Conservation (phyloP, 2,113 vertebrate species). For the Phocoena sinus region DNA sequence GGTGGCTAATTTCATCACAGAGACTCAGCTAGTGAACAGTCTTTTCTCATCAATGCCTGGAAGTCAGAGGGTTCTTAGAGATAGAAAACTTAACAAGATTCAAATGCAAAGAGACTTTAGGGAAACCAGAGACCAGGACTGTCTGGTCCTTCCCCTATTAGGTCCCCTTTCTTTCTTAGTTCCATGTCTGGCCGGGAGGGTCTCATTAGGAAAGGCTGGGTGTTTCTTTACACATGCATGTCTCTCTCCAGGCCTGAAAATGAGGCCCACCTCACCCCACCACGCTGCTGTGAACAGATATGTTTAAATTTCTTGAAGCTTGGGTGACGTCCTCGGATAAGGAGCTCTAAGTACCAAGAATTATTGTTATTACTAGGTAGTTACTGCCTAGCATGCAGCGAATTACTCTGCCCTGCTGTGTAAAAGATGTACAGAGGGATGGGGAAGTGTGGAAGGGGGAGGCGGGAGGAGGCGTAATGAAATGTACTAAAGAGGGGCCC, state of each 20-base stretch:
- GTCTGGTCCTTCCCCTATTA: background rate
- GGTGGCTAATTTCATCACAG: background rate
- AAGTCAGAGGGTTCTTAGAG: background rate
- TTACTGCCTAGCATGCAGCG: slow-evolving; percentile 72
- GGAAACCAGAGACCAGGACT: background rate
- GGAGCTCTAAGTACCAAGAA: slow-evolving; percentile 74
- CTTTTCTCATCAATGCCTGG: background rate
- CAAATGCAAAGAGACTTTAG: background rate
- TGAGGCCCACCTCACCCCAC: background rate
- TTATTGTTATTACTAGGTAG: slow-evolving; percentile 77
- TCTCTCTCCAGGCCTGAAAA: slow-evolving; percentile 16
- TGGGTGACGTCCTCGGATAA: slow-evolving; percentile 65
- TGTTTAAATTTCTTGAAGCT: slow-evolving; percentile 68
- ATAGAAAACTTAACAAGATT: background rate
- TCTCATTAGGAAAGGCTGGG: background rate
- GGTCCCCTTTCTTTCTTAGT: background rate
- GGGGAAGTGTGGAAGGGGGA: slow-evolving; percentile 51
- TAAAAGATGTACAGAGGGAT: slow-evolving; percentile 57
- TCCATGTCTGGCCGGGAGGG: background rate
- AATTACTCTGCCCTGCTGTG: slow-evolving; percentile 74
- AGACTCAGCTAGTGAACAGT: background rate
- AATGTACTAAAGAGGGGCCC: background rate
- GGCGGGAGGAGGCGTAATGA: background rate
- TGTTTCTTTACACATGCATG: background rate
- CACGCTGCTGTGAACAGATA: slow-evolving; percentile 24